Base-by-base conservation (phyloP, 2,888 invertebrate species). In the Dryococelus australis region DNA sequence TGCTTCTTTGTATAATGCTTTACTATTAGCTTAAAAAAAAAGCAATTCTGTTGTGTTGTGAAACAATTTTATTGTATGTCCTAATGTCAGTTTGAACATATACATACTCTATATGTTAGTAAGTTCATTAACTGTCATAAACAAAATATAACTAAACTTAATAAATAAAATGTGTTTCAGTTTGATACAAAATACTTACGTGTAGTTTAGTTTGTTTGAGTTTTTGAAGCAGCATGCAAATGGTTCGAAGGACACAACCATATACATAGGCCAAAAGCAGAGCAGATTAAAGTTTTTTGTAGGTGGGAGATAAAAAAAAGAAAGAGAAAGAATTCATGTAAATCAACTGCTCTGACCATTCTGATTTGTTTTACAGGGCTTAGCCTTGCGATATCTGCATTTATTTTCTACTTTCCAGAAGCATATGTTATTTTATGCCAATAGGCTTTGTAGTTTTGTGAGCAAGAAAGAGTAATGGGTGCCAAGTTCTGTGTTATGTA, bases 221-320 rank as follows among this genome's bases (percentile, higher is more conserved):
- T 93, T 94, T 93, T 95, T 94, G 95, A 95, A 95, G 95, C 95
- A 94, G 95, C 95, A 95, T 95, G 95, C 95, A 94, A 90, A 94
- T 94, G 95, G 95, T 95, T 95, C 95, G 94, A 94, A 95, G 95
- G 89, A 95, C 95, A 95, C 95, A 95, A 95, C 95, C 95, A 96
- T 95, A 95, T 95, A 95, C 95, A 91, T 93, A 93, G 93, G 93
- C 93, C 93, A 94, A 93, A 96, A 96, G 96, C 96, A 96, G 96
- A 96, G 96, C 95, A 95, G 95, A 95, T 95, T 95, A 95, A 94
- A 94, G 94, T 95, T 83, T 83, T 83, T 83, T 83, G 83, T 83
- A 83, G 83, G 28, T 83, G 95, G 94, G 95, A 93, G 93, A 91
- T 35, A 83, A 83, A 83, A 83, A 95, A 95, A 95, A 95, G 95